Conservation (phyloP, 1,140 invertebrate genomes). For the Hirudo medicinalis region DNA sequence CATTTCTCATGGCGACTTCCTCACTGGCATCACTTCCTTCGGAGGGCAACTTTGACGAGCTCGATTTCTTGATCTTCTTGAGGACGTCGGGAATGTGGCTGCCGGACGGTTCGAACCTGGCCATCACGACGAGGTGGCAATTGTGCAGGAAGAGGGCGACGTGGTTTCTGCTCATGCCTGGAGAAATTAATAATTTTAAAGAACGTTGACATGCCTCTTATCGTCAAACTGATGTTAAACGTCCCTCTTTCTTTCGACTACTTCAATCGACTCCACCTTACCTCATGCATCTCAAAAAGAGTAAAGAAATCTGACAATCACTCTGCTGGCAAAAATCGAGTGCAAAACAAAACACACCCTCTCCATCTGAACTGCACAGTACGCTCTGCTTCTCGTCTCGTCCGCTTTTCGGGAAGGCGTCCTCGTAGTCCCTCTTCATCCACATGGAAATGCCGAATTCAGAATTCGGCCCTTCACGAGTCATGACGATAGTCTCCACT, state of each 20-base stretch:
- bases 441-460: constrained; percentile 83
- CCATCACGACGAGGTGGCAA: constrained; percentile 79
- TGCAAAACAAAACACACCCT: constrained; percentile 54
- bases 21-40: not conserved
- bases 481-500: not conserved
- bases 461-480: constrained; percentile 57
- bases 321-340: not conserved
- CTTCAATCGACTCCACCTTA: not conserved
- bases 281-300: not conserved
- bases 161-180: constrained; percentile 94
- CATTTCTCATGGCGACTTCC: not conserved
- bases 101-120: constrained; percentile 79
- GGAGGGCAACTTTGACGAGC: not conserved
- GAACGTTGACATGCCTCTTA: not conserved
- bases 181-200: constrained; percentile 15
- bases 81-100: constrained; percentile 60
- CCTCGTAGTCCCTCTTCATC: constrained; percentile 54
- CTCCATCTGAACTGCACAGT: constrained; percentile 85
- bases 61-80: not conserved
- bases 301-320: not conserved
- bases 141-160: constrained; percentile 91
- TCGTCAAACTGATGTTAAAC: not conserved
- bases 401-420: not conserved
- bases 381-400: constrained; percentile 68
- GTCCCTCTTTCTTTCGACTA: not conserved